These are phyloP conservation scores for Cossypha niveicapilla DNA, from an alignment of 2,797 vertebrate species.

Conservation along the genomic window DNA sequence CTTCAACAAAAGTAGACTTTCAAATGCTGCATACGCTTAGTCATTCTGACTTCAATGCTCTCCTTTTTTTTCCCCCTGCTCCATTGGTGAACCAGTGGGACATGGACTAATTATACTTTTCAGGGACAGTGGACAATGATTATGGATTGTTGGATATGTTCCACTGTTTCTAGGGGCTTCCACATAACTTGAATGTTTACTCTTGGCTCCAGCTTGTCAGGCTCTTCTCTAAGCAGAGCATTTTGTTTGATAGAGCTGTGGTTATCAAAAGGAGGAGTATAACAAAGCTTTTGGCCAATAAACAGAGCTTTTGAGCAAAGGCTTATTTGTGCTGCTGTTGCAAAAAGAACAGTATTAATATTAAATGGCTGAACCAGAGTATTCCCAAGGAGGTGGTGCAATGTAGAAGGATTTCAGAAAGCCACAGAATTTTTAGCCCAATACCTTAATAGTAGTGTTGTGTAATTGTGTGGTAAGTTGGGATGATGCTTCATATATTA, in stretches of 20 bases:
- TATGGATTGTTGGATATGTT: conserved; percentile 56
- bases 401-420: not conserved
- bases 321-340: not conserved
- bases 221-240: not conserved
- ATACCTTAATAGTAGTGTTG: not conserved
- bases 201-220: conserved; percentile 18
- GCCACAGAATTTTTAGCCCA: not conserved
- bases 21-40: not conserved
- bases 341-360: not conserved
- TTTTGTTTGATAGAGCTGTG: conserved; percentile 14
- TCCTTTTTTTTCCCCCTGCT: not conserved
- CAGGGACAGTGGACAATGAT: conserved; percentile 31
- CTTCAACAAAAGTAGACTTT: not conserved
- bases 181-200: conserved; percentile 40
- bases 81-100: not conserved
- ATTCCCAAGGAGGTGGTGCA: not conserved
- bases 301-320: not conserved
- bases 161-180: conserved; percentile 59
- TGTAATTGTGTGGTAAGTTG: not conserved
- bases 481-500: not conserved
- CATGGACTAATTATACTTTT: conserved; percentile 51
- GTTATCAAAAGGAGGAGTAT: conserved; percentile 17
- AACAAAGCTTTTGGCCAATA: not conserved
- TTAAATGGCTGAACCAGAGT: not conserved
- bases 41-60: not conserved